These are phyloP conservation scores for silkworm (Bombyx mori) DNA, from an alignment of 1,140 invertebrate species.

Conservation along the genomic window DNA sequence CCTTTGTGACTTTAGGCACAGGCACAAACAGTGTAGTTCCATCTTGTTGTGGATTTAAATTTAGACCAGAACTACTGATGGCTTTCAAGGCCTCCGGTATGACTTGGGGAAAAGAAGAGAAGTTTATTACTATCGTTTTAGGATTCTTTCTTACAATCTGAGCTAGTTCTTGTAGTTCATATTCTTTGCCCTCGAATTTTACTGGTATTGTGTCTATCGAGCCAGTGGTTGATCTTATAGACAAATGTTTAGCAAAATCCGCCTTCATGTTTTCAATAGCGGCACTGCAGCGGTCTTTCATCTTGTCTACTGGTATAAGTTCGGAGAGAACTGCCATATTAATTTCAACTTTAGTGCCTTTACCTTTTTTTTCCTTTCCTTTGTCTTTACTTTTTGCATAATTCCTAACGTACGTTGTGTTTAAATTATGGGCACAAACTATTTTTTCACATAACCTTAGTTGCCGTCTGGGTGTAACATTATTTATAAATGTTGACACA, in stretches of 20 bases:
- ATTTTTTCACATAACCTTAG: conserved; percentile 16
- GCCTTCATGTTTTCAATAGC: conserved; percentile 81
- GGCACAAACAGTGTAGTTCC: conserved; percentile 90
- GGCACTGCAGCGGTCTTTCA: conserved; percentile 77
- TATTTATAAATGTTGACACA: conserved; percentile 26
- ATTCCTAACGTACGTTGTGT: conserved; percentile 30
- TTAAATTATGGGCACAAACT: conserved; percentile 21
- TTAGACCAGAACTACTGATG: conserved; percentile 86
- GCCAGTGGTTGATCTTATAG: conserved; percentile 79
- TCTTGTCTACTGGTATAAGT: conserved; percentile 78
- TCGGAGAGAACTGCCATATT: conserved; percentile 79
- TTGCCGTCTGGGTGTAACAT: conserved; percentile 24
- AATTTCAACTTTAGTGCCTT: conserved; percentile 78
- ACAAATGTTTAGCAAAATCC: conserved; percentile 85
- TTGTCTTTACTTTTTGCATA: conserved; percentile 73
- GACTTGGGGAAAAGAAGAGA: conserved; percentile 86
- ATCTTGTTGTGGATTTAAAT: conserved; percentile 95
- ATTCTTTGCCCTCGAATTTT: conserved; percentile 84
- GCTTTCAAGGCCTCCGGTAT: conserved; percentile 83
- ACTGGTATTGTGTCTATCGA: conserved; percentile 84
- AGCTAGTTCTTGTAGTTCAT: conserved; percentile 90
- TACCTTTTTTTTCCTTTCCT: conserved; percentile 75
- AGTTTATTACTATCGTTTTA: conserved; percentile 88
- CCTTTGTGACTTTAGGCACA: conserved; percentile 92
- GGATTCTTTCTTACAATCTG: conserved; percentile 90